These are phyloP conservation scores for Acrobasis repandana DNA, from an alignment of 2,888 invertebrate species.

Conservation along the genomic window DNA sequence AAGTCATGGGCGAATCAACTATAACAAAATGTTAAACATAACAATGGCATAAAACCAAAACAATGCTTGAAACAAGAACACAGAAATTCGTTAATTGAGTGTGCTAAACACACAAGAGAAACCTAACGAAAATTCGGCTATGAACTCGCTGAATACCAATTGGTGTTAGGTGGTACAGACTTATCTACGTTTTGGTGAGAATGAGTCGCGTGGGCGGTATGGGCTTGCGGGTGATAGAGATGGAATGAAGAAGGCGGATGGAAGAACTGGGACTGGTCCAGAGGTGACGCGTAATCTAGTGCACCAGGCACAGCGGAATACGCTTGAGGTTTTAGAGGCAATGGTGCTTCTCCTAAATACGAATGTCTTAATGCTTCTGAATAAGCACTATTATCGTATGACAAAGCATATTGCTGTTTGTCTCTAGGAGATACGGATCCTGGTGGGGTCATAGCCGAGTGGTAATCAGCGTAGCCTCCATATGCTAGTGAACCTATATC, in stretches of 20 bases:
- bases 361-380: conserved; percentile 84
- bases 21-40: conserved; percentile 53
- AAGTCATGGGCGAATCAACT: conserved; percentile 44
- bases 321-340: conserved; percentile 95
- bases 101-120: conserved; percentile 12
- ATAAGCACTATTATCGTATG: conserved; percentile 84
- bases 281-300: conserved; percentile 85
- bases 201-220: conserved; percentile 70
- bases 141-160: conserved; percentile 91
- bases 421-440: conserved; percentile 98
- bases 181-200: conserved; percentile 79
- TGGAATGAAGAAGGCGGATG: conserved; percentile 91
- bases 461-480: conserved; percentile 89
- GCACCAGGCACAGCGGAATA: conserved; percentile 89
- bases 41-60: conserved; percentile 38
- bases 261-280: conserved; percentile 94
- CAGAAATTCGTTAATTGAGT: conserved; percentile 21
- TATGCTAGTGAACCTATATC: conserved; percentile 84
- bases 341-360: conserved; percentile 77
- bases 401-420: conserved; percentile 84
- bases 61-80: conserved; percentile 30
- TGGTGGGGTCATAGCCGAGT: conserved; percentile 97
- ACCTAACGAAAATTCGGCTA: conserved; percentile 75
- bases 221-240: conserved; percentile 89
- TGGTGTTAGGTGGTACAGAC: conserved; percentile 86